phyloP scores from a whole-genome alignment of 92 coral and sea anemone genomes.

The Porites lobata region DNA sequence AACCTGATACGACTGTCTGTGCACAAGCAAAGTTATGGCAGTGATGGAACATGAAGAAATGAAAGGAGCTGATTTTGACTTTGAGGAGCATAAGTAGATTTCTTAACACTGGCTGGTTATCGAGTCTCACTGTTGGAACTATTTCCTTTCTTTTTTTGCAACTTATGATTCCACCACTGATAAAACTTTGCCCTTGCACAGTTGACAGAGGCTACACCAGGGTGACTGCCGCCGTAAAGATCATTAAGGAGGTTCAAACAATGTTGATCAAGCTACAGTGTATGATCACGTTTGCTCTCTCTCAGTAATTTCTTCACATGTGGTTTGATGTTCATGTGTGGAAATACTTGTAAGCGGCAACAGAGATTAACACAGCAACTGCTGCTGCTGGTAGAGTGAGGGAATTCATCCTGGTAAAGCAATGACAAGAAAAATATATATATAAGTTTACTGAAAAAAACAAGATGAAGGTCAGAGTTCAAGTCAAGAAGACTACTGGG shows the following conservation, averaged over 20 bases:
- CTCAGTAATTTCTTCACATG: neutral
- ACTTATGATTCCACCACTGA: neutral
- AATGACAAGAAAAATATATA: neutral
- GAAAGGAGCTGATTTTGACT: too few species aligned
- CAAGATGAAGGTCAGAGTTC: too few species aligned
- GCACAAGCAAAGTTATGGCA: too few species aligned
- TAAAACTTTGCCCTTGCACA: neutral
- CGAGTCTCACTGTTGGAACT: too few species aligned
- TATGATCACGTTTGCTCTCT: neutral
- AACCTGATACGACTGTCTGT: too few species aligned
- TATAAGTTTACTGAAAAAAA: neutral
- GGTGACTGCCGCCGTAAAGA: neutral
- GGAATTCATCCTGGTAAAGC: slow-evolving; percentile 39
- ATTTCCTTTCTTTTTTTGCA: neutral
- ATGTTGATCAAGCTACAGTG: neutral
- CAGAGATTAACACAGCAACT: slow-evolving; percentile 51
- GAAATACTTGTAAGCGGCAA: slow-evolving; percentile 66
- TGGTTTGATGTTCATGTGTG: neutral
- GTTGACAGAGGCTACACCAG: neutral
- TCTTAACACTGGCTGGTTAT: too few species aligned
- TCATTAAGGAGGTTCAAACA: neutral
- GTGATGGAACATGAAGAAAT: too few species aligned
- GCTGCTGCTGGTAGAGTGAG: slow-evolving; percentile 75
- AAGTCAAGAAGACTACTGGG: too few species aligned
- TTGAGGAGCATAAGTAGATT: too few species aligned